Evolutionary conservation across 2,113 vertebrate species (phyloP).

Genomic region (Gallinago undulata): DNA sequence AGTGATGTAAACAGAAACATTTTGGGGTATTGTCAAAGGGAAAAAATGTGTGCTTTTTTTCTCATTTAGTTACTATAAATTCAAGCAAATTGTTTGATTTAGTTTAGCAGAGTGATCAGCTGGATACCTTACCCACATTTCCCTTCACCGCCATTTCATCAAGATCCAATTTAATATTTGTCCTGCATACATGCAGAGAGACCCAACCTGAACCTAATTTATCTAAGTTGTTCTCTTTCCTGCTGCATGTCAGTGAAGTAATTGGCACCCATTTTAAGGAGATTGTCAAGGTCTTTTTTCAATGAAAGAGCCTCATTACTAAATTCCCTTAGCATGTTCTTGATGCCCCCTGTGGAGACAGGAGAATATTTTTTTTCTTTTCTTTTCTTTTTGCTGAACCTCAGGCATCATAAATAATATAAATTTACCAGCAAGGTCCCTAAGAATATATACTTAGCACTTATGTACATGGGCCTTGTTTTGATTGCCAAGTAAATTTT

Average conservation of each 20-base stretch:
- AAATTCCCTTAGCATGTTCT: conserved; percentile 44
- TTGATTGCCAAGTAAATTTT: conserved; percentile 7
- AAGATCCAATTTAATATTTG: conserved; percentile 65
- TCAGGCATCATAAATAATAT: conserved; percentile 2
- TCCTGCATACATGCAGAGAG: conserved; percentile 40
- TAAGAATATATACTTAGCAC: neutral
- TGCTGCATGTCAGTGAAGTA: conserved; percentile 59
- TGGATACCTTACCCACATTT: conserved; percentile 49
- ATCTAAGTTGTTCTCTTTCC: conserved; percentile 62
- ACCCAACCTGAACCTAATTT: conserved; percentile 70
- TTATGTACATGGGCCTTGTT: neutral
- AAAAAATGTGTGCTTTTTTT: neutral
- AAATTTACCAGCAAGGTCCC: neutral
- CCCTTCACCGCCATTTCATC: conserved; percentile 50
- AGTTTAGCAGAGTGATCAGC: conserved; percentile 52
- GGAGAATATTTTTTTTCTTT: neutral
- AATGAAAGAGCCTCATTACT: conserved; percentile 47
- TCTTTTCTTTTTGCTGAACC: neutral
- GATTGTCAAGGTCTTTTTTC: conserved; percentile 60
- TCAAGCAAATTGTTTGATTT: conserved; percentile 71
- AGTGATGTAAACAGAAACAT: conserved; percentile 68
- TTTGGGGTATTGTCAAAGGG: conserved; percentile 40
- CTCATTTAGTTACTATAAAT: conserved; percentile 44
- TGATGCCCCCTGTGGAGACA: conserved; percentile 38
- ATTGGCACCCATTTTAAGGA: conserved; percentile 69